Conservation (phyloP, 2,888 invertebrate genomes). For the Morpho helenor region DNA sequence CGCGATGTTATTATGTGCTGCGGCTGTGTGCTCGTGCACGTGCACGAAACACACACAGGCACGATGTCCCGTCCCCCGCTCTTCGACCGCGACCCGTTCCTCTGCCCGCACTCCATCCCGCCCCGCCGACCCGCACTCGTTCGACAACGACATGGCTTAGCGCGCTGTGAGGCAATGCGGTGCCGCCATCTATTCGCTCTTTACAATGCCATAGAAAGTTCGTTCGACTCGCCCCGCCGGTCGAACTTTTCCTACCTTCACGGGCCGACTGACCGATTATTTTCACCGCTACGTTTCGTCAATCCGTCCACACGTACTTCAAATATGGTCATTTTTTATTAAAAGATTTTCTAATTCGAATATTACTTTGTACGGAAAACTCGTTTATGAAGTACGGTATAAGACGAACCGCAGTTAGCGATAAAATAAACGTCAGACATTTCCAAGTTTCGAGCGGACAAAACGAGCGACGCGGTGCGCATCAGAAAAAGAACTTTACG, state of each 20-base stretch:
- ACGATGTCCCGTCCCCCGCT: slow-evolving; percentile 26
- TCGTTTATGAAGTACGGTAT: slow-evolving; percentile 66
- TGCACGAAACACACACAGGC: slow-evolving; percentile 43
- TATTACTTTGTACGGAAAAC: slow-evolving; percentile 30
- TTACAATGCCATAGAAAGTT: slow-evolving; percentile 79
- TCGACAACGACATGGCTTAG: slow-evolving; percentile 62
- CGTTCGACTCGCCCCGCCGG: slow-evolving; percentile 68
- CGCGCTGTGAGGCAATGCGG: slow-evolving; percentile 73
- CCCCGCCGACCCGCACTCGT: slow-evolving; percentile 43
- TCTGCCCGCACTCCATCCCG: slow-evolving; percentile 34
- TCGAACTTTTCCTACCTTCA: slow-evolving; percentile 73
- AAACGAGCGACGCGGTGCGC: slow-evolving; percentile 73
- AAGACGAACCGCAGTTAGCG: slow-evolving; percentile 60
- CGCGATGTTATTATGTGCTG: slow-evolving; percentile 59
- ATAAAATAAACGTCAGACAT: slow-evolving; percentile 76
- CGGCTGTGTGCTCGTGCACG: slow-evolving; percentile 53
- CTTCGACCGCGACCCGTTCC: slow-evolving; percentile 26
- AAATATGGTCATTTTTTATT: not conserved
- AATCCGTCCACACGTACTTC: not conserved
- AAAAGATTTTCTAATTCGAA: not conserved
- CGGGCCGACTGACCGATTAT: slow-evolving; percentile 31
- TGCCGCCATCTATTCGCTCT: slow-evolving; percentile 71
- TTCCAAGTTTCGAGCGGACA: slow-evolving; percentile 73
- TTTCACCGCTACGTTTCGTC: slow-evolving; percentile 24
- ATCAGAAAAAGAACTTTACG: slow-evolving; percentile 80